phyloP scores from a whole-genome alignment of 2,797 vertebrate species.

The Harpagifer antarcticus region DNA sequence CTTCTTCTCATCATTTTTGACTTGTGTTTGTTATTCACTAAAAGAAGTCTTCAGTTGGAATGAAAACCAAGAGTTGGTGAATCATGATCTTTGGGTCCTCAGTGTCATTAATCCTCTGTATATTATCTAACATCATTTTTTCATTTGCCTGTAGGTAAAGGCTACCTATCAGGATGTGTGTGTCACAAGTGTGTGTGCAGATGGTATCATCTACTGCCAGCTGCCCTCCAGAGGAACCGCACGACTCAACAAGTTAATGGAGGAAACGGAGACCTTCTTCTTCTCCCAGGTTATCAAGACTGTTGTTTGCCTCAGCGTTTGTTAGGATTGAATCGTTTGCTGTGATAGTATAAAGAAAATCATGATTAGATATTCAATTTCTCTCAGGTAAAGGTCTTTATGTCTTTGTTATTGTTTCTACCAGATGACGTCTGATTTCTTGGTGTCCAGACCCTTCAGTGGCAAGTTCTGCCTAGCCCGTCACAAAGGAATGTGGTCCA shows the following conservation, averaged over 20 bases:
- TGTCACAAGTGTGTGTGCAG: constrained; percentile 90
- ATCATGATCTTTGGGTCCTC: not conserved
- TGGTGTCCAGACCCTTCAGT: constrained; percentile 89
- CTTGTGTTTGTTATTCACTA: not conserved
- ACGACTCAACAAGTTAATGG: constrained; percentile 86
- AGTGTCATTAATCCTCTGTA: not conserved
- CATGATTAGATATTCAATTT: not conserved
- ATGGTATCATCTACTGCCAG: constrained; percentile 92
- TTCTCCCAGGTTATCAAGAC: constrained; percentile 84
- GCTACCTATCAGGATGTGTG: constrained; percentile 85
- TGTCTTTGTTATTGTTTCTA: constrained; percentile 33
- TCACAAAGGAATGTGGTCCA: constrained; percentile 91
- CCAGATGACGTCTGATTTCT: constrained; percentile 85
- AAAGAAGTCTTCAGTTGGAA: constrained; percentile 9
- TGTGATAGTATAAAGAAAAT: not conserved
- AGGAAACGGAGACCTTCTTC: constrained; percentile 88
- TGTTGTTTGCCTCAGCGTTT: not conserved
- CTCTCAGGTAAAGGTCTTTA: not conserved
- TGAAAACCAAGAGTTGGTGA: constrained; percentile 2
- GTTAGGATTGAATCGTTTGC: not conserved
- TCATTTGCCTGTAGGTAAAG: constrained; percentile 81
- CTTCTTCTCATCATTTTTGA: not conserved
- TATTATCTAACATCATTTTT: not conserved
- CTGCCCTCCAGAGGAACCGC: constrained; percentile 90
- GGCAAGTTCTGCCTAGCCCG: constrained; percentile 92